Percentiles rank a stretch among this genome's conserved stretches.
These are phyloP conservation scores for Leptinotarsa juncta DNA, from an alignment of 2,888 invertebrate genomes.

Conservation along the genomic window DNA sequence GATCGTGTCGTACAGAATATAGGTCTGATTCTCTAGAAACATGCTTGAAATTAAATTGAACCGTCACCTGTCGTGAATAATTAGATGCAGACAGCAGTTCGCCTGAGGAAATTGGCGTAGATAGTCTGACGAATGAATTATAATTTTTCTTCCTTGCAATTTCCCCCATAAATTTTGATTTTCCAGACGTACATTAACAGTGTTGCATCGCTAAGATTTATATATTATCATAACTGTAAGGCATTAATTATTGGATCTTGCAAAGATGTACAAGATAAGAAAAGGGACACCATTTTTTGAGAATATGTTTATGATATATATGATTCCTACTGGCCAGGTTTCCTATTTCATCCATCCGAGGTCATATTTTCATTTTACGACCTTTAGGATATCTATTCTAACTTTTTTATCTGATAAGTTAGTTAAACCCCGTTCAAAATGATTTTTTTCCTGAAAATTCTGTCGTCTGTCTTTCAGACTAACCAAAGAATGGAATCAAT, in stretches of 20 bases:
- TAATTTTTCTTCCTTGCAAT: neutral
- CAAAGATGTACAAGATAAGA: conserved; percentile 1
- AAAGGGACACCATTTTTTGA: neutral
- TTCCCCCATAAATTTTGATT: neutral
- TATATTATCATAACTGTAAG: conserved; percentile 7
- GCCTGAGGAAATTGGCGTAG: neutral
- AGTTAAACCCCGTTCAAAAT: too few species aligned
- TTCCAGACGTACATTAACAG: neutral
- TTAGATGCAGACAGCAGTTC: neutral
- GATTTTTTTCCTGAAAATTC: too few species aligned
- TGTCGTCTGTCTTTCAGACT: too few species aligned
- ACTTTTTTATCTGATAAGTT: too few species aligned
- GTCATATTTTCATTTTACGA: neutral
- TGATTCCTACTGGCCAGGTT: neutral
- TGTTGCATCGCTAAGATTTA: conserved; percentile 11
- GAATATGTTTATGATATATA: neutral
- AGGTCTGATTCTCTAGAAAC: neutral
- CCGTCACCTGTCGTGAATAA: neutral
- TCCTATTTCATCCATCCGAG: neutral
- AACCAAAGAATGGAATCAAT: too few species aligned
- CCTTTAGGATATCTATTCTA: too few species aligned
- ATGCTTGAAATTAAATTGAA: neutral
- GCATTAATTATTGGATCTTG: conserved; percentile 2
- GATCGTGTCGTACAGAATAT: too few species aligned
- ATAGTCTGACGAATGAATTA: conserved; percentile 1